Conservation (phyloP, 2,888 invertebrate genomes). For the Herminia tarsipennalis region DNA sequence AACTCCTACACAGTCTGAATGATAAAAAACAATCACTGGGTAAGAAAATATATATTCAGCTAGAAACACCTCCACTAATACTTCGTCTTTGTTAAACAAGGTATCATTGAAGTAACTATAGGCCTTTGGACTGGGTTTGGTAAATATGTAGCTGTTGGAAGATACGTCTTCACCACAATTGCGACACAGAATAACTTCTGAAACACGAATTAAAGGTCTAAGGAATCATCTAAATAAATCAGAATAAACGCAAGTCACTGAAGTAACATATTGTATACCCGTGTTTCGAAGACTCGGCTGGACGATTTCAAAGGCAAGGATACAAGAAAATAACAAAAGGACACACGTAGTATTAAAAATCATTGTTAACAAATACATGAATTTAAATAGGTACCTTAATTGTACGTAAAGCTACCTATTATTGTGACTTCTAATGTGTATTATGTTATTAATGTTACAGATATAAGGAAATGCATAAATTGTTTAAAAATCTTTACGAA, state of each 20-base stretch:
- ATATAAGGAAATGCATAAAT: too few relatives aligned
- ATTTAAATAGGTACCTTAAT: too few relatives aligned
- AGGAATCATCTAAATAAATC: not conserved
- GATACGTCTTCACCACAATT: slow-evolving; percentile 60
- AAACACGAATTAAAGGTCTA: slow-evolving; percentile 19
- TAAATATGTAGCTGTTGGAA: slow-evolving; percentile 49
- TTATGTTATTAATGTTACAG: too few relatives aligned
- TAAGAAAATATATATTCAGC: slow-evolving; percentile 55
- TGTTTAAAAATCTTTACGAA: too few relatives aligned
- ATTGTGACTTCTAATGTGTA: too few relatives aligned
- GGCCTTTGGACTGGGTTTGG: slow-evolving; percentile 52
- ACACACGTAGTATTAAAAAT: slow-evolving; percentile 2
- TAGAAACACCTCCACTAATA: slow-evolving; percentile 60
- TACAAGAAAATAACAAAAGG: not conserved
- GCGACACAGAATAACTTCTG: slow-evolving; percentile 67
- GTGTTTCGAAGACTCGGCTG: slow-evolving; percentile 11
- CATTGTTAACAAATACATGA: slow-evolving; percentile 2
- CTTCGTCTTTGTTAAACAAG: slow-evolving; percentile 55
- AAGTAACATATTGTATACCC: slow-evolving; percentile 21
- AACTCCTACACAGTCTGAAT: slow-evolving; percentile 56
- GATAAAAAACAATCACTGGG: slow-evolving; percentile 55
- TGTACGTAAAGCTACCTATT: too few relatives aligned
- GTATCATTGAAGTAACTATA: slow-evolving; percentile 57
- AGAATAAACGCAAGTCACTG: slow-evolving; percentile 9
- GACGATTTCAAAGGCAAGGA: not conserved